phyloP scores from a whole-genome alignment of 2,113 vertebrate species.

The Pseudopodoces humilis region DNA sequence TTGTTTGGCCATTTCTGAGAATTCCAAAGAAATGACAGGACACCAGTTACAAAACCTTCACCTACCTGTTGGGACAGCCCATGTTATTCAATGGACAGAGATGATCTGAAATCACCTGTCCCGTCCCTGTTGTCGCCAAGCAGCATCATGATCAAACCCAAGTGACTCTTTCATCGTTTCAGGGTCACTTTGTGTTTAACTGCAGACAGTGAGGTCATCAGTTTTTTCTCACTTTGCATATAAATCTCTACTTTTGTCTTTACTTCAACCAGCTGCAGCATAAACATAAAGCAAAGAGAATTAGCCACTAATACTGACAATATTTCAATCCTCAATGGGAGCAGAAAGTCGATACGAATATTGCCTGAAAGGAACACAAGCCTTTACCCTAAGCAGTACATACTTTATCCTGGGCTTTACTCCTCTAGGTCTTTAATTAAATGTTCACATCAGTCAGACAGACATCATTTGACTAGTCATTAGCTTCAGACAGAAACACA shows the following conservation, averaged over 20 bases:
- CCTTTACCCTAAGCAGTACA: neutral
- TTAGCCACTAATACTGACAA: neutral
- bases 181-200: neutral
- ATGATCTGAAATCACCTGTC: neutral
- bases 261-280: neutral
- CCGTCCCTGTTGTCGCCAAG: neutral
- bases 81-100: neutral
- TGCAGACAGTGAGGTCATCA: neutral
- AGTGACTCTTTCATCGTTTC: neutral
- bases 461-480: neutral
- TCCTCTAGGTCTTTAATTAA: neutral
- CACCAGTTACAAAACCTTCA: neutral
- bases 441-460: neutral
- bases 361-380: neutral
- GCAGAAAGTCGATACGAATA: neutral
- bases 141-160: neutral
- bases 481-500: constrained; percentile 8
- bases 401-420: neutral
- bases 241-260: neutral
- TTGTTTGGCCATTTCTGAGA: neutral
- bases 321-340: neutral
- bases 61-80: neutral
- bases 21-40: neutral
- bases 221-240: neutral
- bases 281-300: neutral